Percentiles rank a stretch among this genome's conserved stretches.
These are phyloP conservation scores for Anser cygnoides DNA, from an alignment of 2,113 vertebrate genomes.

Conservation along the genomic window DNA sequence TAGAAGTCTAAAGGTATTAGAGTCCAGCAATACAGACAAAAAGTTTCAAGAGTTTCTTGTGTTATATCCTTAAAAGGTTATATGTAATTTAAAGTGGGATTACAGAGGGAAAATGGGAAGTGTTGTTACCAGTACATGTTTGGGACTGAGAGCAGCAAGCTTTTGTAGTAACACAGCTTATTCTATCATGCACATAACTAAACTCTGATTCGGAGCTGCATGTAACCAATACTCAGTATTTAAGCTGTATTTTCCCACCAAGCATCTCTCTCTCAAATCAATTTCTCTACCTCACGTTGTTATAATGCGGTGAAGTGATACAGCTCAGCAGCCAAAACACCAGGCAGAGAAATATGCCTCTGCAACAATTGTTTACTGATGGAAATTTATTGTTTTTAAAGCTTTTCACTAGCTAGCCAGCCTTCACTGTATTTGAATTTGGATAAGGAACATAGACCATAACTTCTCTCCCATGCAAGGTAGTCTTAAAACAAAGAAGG, in stretches of 20 bases:
- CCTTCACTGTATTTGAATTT: background rate
- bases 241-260: background rate
- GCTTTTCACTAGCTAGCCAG: background rate
- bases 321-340: background rate
- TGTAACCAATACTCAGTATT: background rate
- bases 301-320: background rate
- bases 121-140: background rate
- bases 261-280: background rate
- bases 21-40: background rate
- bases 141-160: background rate
- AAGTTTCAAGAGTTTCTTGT: background rate
- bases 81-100: background rate
- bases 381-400: background rate
- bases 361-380: background rate
- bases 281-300: background rate
- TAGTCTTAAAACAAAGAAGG: background rate
- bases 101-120: background rate
- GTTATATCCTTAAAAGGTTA: background rate
- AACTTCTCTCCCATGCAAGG: background rate
- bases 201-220: background rate
- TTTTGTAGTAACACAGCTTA: background rate
- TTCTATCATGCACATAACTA: accelerated
- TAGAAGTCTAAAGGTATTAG: background rate
- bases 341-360: background rate
- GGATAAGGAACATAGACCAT: background rate